Percentiles rank a stretch among this genome's conserved stretches.
These are phyloP conservation scores for Drosophila ironensis DNA, from an alignment of 1,140 invertebrate genomes.

Conservation along the genomic window DNA sequence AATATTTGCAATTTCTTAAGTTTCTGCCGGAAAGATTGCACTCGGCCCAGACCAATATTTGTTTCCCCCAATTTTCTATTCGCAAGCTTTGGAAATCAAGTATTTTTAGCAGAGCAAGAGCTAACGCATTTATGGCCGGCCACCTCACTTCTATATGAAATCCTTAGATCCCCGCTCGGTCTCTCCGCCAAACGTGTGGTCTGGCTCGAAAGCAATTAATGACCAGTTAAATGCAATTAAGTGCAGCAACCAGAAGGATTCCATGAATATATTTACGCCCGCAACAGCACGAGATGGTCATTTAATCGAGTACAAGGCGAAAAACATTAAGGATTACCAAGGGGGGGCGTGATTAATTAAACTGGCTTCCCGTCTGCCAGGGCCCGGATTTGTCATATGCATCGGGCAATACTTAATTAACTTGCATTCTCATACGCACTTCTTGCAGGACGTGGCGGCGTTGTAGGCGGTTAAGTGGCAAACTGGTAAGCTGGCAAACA, in stretches of 20 bases:
- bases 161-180: background rate
- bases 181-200: background rate
- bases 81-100: no score
- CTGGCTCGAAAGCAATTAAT: slow-evolving; percentile 35
- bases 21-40: no score
- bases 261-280: slow-evolving; percentile 55
- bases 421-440: slow-evolving; percentile 40
- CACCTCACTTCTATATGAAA: no score
- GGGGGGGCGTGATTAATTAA: slow-evolving; percentile 47
- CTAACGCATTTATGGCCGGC: no score
- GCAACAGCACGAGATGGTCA: slow-evolving; percentile 51
- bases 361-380: slow-evolving; percentile 19
- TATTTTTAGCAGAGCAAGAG: no score
- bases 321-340: slow-evolving; percentile 64
- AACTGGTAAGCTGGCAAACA: background rate
- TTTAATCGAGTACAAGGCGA: slow-evolving; percentile 67
- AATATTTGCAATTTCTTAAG: background rate
- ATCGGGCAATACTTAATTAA: slow-evolving; percentile 44
- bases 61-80: no score
- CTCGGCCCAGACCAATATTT: no score
- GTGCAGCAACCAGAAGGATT: slow-evolving; percentile 10
- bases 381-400: slow-evolving; percentile 57
- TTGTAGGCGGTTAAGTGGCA: background rate
- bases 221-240: slow-evolving; percentile 56
- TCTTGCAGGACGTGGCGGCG: background rate